Conservation (phyloP, 2,797 vertebrate species). For the Oophaga sylvatica region DNA sequence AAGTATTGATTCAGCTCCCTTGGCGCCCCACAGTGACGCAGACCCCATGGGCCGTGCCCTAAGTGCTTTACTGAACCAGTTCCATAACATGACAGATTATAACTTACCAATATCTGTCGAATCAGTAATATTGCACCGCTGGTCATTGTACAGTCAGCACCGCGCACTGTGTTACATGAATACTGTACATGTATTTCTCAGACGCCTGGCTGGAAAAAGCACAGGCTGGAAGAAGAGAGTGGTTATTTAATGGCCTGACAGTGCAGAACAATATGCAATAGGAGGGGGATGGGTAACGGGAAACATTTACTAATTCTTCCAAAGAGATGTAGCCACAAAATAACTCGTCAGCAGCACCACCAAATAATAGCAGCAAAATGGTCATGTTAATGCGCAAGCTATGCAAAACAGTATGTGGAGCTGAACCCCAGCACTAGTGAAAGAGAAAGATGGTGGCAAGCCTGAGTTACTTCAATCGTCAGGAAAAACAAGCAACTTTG, state of each 20-base stretch:
- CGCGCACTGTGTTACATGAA: neutral
- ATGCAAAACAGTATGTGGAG: neutral
- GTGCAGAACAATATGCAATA: conserved; percentile 31
- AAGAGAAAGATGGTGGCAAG: too few relatives aligned
- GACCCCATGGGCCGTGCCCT: neutral
- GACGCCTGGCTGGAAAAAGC: conserved; percentile 11
- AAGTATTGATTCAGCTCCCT: conserved; percentile 9
- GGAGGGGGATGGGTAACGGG: conserved; percentile 16
- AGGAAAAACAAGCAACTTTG: too few relatives aligned
- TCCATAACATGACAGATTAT: conserved; percentile 13
- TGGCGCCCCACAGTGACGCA: neutral
- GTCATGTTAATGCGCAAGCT: neutral
- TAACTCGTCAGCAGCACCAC: conserved; percentile 47
- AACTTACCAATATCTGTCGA: neutral
- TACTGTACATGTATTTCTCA: conserved; percentile 6
- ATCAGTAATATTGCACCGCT: neutral
- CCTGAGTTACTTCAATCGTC: too few relatives aligned
- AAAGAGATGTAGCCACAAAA: conserved; percentile 32
- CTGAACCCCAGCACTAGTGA: too few relatives aligned
- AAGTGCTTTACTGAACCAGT: conserved; percentile 38
- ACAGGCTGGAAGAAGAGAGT: conserved; percentile 6
- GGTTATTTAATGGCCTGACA: conserved; percentile 52
- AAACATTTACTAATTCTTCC: conserved; percentile 33
- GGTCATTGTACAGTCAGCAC: neutral
- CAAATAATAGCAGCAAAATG: conserved; percentile 11